Base-by-base conservation (phyloP, 2,113 vertebrate genomes). In the Phoxinus phoxinus region DNA sequence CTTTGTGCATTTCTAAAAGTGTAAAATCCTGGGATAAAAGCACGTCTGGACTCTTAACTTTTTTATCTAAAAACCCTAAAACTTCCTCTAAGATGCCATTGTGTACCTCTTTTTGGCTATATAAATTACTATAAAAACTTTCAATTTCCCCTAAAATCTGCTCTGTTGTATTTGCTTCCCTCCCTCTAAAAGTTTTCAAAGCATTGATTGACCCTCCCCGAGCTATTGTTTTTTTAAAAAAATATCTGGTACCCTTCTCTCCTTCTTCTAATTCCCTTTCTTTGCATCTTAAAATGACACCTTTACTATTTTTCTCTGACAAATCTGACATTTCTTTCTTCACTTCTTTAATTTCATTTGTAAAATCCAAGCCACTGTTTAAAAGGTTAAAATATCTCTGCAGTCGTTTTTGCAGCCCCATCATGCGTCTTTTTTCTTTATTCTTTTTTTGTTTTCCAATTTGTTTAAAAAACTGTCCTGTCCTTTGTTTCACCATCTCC, bases 301-400 rank as follows among this genome's bases (percentile, higher is more conserved):
- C 84, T 23, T 77, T 87, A 7, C 83, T n/a, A n/a, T n/a, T n/a
- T n/a, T n/a, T n/a, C n/a, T n/a, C n/a, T n/a, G n/a, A n/a, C n/a
- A n/a, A n/a, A n/a, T n/a, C n/a, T 3, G 35, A 2, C 84, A 90
- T 88, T 85, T 88, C 85, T 2, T 41, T 19, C n/a, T 85, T 88
- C 0, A 86, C 67, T 0, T 85, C 21, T 48, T 51, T 73, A 0
- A 88, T 63, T 10, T 85, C 85, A 0, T 90, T 41, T 3, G 5
- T 83, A 61, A 85, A 90, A 81, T 87, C 84, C 17, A 86, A 59
- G 0, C 86, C 85, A 1, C 17, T 65, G 15, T 65, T 65, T 3
- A 30, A 30, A 15, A 30, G 61, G 30, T 65, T 65, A 65, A 65
- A 65, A 30, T 30, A 30, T 27, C 25, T 63, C 15, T 63, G 25